Percentiles rank a stretch among this genome's conserved stretches.
These are phyloP conservation scores for Heterotilapia buettikoferi DNA, from an alignment of 2,113 vertebrate genomes.

Conservation along the genomic window DNA sequence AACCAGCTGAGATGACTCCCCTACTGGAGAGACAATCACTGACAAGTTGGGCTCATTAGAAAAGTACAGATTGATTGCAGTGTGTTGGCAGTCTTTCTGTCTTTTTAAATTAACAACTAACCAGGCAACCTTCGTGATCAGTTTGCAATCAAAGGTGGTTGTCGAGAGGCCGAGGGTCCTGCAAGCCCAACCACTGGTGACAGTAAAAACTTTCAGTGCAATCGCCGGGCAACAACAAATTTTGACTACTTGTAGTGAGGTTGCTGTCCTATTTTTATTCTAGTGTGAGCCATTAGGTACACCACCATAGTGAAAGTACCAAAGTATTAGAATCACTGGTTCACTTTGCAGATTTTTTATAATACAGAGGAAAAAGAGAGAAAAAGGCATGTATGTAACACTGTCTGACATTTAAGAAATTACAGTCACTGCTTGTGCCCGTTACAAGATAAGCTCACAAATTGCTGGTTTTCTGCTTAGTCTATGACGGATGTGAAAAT, in stretches of 20 bases:
- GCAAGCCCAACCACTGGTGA: neutral
- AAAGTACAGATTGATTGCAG: neutral
- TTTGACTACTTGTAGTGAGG: neutral
- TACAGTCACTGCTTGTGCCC: neutral
- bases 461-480: neutral
- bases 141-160: neutral
- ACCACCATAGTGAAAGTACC: neutral
- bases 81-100: neutral
- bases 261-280: neutral
- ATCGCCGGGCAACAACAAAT: neutral
- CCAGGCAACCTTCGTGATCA: neutral
- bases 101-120: neutral
- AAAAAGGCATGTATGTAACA: neutral
- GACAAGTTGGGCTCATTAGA: neutral
- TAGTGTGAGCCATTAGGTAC: neutral
- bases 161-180: neutral
- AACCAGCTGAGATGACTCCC: neutral
- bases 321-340: neutral
- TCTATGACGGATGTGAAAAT: neutral
- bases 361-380: neutral
- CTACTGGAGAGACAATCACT: neutral
- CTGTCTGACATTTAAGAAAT: neutral
- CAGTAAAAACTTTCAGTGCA: neutral
- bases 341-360: neutral
- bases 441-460: neutral